A percentile compares a stretch with the other conserved stretches of the same genome.
These are phyloP conservation scores for Echeneis naucrates DNA, from an alignment of 2,797 vertebrate species.

Conservation along the genomic window DNA sequence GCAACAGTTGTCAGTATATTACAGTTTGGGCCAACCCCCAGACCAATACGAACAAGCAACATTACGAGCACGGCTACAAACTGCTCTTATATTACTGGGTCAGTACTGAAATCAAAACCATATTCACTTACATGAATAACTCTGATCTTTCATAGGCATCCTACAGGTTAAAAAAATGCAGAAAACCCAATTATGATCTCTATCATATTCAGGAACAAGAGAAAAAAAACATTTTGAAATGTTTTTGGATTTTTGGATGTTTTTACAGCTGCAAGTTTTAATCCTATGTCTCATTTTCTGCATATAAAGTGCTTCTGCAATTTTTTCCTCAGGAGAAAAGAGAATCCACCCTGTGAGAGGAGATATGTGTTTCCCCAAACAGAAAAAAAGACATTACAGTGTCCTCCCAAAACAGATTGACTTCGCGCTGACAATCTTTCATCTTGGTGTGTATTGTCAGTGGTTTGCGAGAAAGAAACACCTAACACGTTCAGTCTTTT, in stretches of 20 bases:
- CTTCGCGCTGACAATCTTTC: not conserved
- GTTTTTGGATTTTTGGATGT: not conserved
- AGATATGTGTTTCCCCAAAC: constrained; percentile 14
- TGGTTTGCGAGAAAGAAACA: not conserved
- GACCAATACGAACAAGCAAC: not conserved
- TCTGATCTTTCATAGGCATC: not conserved
- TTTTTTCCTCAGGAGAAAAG: constrained; percentile 25
- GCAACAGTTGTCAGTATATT: not conserved
- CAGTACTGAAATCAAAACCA: not conserved
- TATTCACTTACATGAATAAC: not conserved
- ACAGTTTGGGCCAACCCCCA: not conserved
- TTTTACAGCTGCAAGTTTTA: constrained; percentile 1
- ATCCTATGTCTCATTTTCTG: constrained; percentile 37
- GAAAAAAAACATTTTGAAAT: not conserved
- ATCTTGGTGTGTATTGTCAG: constrained; percentile 6
- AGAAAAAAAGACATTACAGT: constrained; percentile 24
- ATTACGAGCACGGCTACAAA: not conserved
- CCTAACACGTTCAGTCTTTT: constrained; percentile 4
- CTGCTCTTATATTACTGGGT: not conserved
- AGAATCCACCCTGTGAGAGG: constrained; percentile 16
- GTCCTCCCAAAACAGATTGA: constrained; percentile 13
- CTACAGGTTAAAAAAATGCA: not conserved
- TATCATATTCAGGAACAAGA: not conserved
- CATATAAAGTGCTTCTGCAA: constrained; percentile 22
- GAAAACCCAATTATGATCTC: not conserved